Percentiles rank a stretch among this genome's conserved stretches.
phyloP scores from a whole-genome alignment of 2,113 vertebrate genomes.

The Erythrocebus patas region DNA sequence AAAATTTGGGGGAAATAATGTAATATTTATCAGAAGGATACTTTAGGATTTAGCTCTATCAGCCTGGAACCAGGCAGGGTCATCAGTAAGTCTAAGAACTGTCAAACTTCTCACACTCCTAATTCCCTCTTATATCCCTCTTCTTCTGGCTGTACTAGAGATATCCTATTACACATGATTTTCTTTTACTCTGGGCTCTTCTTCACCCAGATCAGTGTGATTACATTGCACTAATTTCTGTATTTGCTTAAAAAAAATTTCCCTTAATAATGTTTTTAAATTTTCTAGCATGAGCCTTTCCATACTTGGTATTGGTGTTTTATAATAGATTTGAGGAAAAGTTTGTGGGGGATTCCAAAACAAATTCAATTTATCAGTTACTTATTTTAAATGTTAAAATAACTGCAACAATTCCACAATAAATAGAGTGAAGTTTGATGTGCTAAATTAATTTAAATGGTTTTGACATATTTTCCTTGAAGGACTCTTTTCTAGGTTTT shows the following conservation, averaged over 20 bases:
- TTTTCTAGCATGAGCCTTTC: background rate
- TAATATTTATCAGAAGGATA: background rate
- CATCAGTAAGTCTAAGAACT: background rate
- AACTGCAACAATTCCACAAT: background rate
- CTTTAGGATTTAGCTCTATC: background rate
- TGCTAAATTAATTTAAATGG: constrained; percentile 21
- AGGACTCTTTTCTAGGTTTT: constrained; percentile 27
- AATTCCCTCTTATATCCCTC: too few species aligned
- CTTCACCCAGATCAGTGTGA: background rate
- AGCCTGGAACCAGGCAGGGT: background rate
- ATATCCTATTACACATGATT: background rate
- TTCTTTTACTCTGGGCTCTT: background rate
- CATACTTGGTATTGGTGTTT: background rate
- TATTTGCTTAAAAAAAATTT: background rate
- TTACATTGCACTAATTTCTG: background rate
- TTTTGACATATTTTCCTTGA: constrained; percentile 37
- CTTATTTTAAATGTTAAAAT: constrained; percentile 55
- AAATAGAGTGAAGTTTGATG: constrained; percentile 28
- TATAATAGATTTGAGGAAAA: constrained; percentile 21
- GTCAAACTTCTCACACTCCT: background rate
- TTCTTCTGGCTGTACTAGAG: background rate
- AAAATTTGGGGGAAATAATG: background rate
- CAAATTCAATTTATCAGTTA: constrained; percentile 46
- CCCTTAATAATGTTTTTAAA: background rate
- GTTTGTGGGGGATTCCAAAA: background rate